Base-by-base conservation (phyloP, 2,888 invertebrate species). In the Philhelius pedissequus region DNA sequence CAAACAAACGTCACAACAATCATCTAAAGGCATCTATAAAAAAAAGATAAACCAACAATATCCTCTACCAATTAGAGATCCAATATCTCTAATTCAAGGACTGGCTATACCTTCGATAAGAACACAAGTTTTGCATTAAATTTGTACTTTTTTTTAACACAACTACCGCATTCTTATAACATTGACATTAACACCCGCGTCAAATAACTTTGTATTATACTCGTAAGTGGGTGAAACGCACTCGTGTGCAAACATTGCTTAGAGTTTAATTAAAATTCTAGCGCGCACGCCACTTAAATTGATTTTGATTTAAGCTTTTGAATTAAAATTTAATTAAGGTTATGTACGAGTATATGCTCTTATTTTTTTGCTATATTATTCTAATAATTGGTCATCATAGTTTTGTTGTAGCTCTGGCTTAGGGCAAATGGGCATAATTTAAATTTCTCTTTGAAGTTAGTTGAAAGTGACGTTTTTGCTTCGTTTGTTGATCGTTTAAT, bases 131-230 rank as follows among this genome's bases (percentile, higher is more conserved):
- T 50, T 38, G 45, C 54, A 78, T 78, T 64, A 13, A 35, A 35
- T 9, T 74, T 25, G 1, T 6, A n/a, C n/a, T n/a, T 32, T 52
- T 38, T 9, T 48, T 38, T 4, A 18, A 50, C n/a, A n/a, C 50
- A 52, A 68, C 75, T 75, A 74, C 80, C 80, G 80, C 80, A 80
- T 80, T 80, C 80, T 62, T 38, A 20, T 25, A 30, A 54, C 30
- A 64, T 69, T 74, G 62, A 69, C 75, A 70, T 64, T 75, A 64
- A 70, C 75, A 69, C 80, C 75, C 80, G 69, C 75, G 64, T 32
- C 20, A 48, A 48, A 64, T 56, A 50, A 22, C n/a, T 22, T 30
- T 32, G 38, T 15, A 27, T 9, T 32, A n/a, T 60, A n/a, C n/a
- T n/a, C n/a, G n/a, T 50, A 50, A 32, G 77, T 60, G 54, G 68